Conservation (phyloP, 2,888 invertebrate genomes). For the Pristionchus arcanus region DNA sequence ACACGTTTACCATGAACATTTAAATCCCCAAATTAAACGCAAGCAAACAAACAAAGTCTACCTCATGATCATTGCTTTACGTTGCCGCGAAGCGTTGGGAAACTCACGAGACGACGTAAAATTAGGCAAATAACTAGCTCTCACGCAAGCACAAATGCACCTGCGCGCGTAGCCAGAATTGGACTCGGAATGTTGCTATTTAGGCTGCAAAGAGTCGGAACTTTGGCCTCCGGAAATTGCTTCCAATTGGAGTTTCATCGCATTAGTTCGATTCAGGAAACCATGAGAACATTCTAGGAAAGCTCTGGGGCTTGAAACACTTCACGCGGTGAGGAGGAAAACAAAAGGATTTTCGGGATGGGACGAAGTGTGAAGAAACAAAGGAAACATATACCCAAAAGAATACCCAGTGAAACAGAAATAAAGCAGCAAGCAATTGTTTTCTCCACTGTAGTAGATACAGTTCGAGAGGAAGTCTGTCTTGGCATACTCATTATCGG, state of each 20-base stretch:
- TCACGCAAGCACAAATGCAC: not conserved
- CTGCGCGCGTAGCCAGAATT: not conserved
- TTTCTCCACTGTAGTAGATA: not conserved
- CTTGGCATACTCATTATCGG: not conserved
- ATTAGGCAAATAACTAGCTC: not conserved
- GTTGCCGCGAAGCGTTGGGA: not conserved
- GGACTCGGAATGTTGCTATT: not conserved
- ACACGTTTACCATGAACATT: too few relatives aligned
- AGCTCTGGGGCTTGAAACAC: not conserved
- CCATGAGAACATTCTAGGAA: not conserved
- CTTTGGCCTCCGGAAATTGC: not conserved
- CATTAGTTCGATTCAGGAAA: not conserved
- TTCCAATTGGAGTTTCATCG: too few relatives aligned
- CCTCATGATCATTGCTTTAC: not conserved
- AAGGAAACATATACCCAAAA: not conserved
- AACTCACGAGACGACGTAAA: not conserved
- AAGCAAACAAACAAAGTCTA: too few relatives aligned
- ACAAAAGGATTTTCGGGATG: constrained; percentile 40
- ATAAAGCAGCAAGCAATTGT: not conserved
- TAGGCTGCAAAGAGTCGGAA: not conserved
- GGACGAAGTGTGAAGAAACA: not conserved
- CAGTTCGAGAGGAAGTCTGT: too few relatives aligned
- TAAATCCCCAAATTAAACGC: too few relatives aligned
- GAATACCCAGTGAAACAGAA: too few relatives aligned
- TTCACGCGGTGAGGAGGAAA: not conserved